Percentiles rank a stretch among this genome's conserved stretches.
phyloP scores from a whole-genome alignment of 1,140 invertebrate genomes.

The Drosophila arizonae region DNA sequence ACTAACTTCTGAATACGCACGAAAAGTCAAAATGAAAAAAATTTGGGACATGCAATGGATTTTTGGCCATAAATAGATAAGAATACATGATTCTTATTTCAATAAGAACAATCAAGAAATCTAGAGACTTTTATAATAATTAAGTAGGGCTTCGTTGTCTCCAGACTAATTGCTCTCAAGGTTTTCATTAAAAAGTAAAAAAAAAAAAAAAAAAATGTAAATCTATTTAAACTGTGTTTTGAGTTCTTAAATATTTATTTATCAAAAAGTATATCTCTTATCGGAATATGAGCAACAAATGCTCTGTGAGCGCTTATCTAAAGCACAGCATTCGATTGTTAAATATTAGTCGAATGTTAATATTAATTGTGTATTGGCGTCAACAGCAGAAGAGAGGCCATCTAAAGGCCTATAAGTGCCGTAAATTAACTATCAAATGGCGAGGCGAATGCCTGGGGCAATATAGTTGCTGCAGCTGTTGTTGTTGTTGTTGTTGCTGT shows the following conservation, averaged over 20 bases:
- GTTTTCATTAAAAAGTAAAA: too few species aligned
- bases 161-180: too few species aligned
- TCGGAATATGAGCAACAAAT: too few species aligned
- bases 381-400: neutral
- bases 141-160: too few species aligned
- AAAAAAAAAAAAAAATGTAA: too few species aligned
- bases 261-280: too few species aligned
- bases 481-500: constrained; percentile 9
- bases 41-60: neutral
- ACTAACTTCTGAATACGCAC: neutral
- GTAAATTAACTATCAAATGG: constrained; percentile 29
- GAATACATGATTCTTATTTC: neutral
- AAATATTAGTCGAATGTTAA: constrained; percentile 18
- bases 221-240: too few species aligned
- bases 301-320: too few species aligned
- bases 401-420: neutral
- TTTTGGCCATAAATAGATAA: neutral
- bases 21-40: neutral
- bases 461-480: constrained; percentile 6
- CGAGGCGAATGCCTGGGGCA: constrained; percentile 3
- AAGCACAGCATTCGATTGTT: neutral
- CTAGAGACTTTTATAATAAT: too few species aligned
- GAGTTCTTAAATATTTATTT: too few species aligned
- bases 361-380: neutral
- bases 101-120: too few species aligned